Percentiles rank a stretch among this genome's conserved stretches.
These are phyloP conservation scores for Caracal caracal DNA, from an alignment of 2,113 vertebrate genomes.

Conservation along the genomic window DNA sequence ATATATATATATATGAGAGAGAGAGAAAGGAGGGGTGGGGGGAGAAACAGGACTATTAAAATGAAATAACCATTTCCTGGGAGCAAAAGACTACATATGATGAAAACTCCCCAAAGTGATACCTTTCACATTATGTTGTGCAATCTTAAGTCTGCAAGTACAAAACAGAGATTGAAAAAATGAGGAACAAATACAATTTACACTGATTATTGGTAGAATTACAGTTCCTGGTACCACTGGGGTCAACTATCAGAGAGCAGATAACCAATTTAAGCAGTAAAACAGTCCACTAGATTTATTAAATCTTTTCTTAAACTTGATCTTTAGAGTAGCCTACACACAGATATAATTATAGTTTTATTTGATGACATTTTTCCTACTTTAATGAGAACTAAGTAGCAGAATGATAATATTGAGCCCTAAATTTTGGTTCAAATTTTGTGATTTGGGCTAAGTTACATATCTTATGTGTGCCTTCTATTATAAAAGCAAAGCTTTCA, in stretches of 20 bases:
- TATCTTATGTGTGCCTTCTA: background rate
- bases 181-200: background rate
- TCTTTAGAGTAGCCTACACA: background rate
- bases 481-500: slow-evolving; percentile 35
- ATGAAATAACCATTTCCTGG: slow-evolving; percentile 19
- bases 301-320: slow-evolving; percentile 18
- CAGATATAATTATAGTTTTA: background rate
- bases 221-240: background rate
- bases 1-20: no score
- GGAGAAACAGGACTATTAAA: background rate
- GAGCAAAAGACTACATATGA: slow-evolving; percentile 3
- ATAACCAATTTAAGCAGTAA: background rate
- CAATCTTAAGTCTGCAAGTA: background rate
- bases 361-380: background rate
- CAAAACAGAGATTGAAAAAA: background rate
- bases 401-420: background rate
- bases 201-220: background rate
- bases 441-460: background rate
- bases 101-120: slow-evolving; percentile 23
- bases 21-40: no score
- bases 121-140: slow-evolving; percentile 3
- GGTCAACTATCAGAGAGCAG: background rate
- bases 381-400: background rate
- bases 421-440: background rate
- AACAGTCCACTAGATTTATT: background rate